Evolutionary conservation across 2,888 invertebrate species (phyloP), one percentile per base, ranked within the genome.

Genomic region (Smittia aterrima): DNA sequence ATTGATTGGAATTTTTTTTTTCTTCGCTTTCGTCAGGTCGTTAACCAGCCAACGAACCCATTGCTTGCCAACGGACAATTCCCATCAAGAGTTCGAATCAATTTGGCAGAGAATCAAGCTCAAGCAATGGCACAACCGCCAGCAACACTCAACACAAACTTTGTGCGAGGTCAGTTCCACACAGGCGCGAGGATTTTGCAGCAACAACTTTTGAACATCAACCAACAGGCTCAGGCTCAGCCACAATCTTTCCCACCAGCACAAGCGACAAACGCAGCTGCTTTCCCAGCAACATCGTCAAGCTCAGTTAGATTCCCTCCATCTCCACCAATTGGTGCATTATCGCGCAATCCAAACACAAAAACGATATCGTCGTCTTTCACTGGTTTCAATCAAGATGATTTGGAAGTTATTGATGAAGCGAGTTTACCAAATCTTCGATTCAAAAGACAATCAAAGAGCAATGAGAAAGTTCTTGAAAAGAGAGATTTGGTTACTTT

Each of bases 401-500:
- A 88, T 78, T 86, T 89, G 0, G 88, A 89, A 79, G 87, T 86
- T 76, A 85, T 89, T 40, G 89, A 89, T 77, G 86, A 86, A 41
- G 80, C 81, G 53, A 9, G 25, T n/a, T 20, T 70, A 9, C 40
- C 72, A 22, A 40, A 27, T 11, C 20, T 68, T 16, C 16, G 40
- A 74, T 74, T 47, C 38, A 76, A 16, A 76, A 76, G 62, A 66
- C 54, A 25, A 38, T 58, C 7, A 74, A 58, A 9, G 68, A 71
- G 38, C 76, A 75, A 80, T 77, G 72, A 80, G 80, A 87, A 85
- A 58, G 87, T 85, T 78, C 84, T 87, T 70, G 85, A 85, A 68
- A 91, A 91, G 77, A 86, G 92, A 0, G 91, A 89, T 1, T 80
- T 91, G 27, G 84, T 90, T 0, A 85, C 86, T 24, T 79, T 91